Base-by-base conservation (phyloP, 2,888 invertebrate genomes). In the Oscheius sp. region DNA sequence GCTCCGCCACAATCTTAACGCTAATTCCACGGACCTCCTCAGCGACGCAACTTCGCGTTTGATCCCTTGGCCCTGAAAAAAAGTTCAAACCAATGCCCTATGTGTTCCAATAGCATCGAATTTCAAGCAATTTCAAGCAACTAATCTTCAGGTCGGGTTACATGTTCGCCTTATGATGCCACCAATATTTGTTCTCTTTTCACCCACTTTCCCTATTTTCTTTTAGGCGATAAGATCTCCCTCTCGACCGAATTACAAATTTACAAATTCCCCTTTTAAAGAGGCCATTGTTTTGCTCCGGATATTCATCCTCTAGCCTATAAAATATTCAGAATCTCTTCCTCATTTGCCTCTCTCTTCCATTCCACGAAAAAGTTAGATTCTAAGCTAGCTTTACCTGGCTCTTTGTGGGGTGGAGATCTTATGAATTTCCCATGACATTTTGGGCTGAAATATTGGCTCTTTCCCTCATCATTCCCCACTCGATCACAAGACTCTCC, bases 121-220 rank as follows among this genome's bases (percentile, higher is more conserved):
- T 55, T 55, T 55, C 55, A 55, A n/a, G n/a, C 37, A 55, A 34
- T 55, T 55, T 55, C 25, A 34, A 33, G 55, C 37, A 55, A 55
- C 17, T 10, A 55, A 37, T 55, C 52, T 23, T 52, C 27, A 52
- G 55, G 34, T 55, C 55, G 34, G 37, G 37, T 55, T 55, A 17
- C 55, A 27, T n/a, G 52, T 20, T 52, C 53, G 42, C 34, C 55
- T 55, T 55, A 55, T 55, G 55, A 55, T 55, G 55, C 29, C 53
- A 27, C 8, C 3, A 34, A n/a, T 55, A 33, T 55, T 55, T 55
- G 55, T 55, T 25, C 53, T 31, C 10, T 31, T 29, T 33, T n/a
- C 42, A 42, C 55, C 33, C 23, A 34, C 55, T 34, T 34, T 55
- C 55, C 37, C n/a, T 55, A 29, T 8, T 27, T 27, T n/a, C 23